Evolutionary conservation across 2,113 vertebrate species (phyloP).

Genomic region (Prionailurus viverrinus): DNA sequence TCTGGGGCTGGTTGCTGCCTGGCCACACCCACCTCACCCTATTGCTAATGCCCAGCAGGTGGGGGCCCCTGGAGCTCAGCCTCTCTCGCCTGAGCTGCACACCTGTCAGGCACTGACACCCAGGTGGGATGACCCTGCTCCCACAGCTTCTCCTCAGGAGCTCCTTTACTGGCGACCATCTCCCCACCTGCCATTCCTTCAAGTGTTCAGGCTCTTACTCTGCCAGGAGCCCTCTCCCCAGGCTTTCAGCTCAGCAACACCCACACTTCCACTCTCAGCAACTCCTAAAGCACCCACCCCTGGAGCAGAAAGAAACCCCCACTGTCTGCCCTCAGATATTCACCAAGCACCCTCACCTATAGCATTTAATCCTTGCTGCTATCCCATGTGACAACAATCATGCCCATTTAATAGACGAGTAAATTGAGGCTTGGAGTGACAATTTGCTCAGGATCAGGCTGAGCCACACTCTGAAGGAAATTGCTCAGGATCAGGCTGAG

Average conservation of each 20-base stretch:
- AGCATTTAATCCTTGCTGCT: neutral
- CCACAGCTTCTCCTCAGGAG: fast-evolving
- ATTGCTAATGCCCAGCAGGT: slow-evolving; percentile 33
- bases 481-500: neutral
- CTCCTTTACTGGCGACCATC: neutral
- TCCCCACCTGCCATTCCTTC: neutral
- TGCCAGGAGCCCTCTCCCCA: neutral
- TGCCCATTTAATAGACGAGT: neutral
- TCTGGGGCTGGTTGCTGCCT: slow-evolving; percentile 27
- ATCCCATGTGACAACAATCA: neutral
- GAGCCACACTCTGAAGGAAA: neutral
- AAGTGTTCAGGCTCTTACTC: neutral
- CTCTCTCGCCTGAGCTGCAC: neutral
- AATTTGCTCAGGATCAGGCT: fast-evolving
- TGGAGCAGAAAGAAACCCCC: neutral
- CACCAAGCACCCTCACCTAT: neutral
- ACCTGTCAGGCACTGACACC: neutral
- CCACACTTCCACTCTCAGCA: neutral
- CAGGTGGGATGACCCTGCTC: neutral
- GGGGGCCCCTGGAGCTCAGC: neutral
- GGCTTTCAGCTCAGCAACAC: neutral
- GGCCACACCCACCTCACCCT: slow-evolving; percentile 39
- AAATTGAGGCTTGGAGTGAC: neutral
- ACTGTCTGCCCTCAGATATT: neutral
- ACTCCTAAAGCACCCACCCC: fast-evolving